Percentiles rank a stretch among this genome's conserved stretches.
Evolutionary conservation across 2,113 vertebrate species (phyloP).

Genomic region (Clarias batrachus): DNA sequence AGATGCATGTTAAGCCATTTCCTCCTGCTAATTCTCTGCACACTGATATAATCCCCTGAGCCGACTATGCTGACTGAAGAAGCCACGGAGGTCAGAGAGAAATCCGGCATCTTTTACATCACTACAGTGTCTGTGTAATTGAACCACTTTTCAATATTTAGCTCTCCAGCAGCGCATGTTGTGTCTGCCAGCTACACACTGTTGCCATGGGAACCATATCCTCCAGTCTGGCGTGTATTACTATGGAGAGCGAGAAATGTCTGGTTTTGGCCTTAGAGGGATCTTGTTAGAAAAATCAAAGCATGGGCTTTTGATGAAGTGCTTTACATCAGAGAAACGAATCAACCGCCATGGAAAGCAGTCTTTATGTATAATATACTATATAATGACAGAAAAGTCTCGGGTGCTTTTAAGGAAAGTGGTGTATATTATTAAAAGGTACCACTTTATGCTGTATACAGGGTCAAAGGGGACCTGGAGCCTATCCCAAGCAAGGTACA

Average conservation of each 20-base stretch:
- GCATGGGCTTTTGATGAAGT: neutral
- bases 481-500: no score
- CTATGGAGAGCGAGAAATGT: neutral
- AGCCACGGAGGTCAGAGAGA: neutral
- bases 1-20: neutral
- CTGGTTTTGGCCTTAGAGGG: slow-evolving; percentile 9
- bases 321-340: neutral
- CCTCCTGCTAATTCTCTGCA: neutral
- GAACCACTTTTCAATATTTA: slow-evolving; percentile 40
- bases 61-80: slow-evolving; percentile 5
- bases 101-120: neutral
- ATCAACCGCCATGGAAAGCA: neutral
- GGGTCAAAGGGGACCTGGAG: no score
- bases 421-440: no score
- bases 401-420: neutral
- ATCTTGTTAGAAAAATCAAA: neutral
- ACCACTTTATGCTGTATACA: no score
- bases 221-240: slow-evolving; percentile 46
- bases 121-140: slow-evolving; percentile 32
- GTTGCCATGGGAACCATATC: slow-evolving; percentile 61
- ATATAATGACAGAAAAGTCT: no score
- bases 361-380: neutral
- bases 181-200: slow-evolving; percentile 49
- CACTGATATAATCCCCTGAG: neutral
- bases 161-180: slow-evolving; percentile 38